Evolutionary conservation across 2,113 vertebrate species (phyloP).

Genomic region (Hippocampus guttulatus): DNA sequence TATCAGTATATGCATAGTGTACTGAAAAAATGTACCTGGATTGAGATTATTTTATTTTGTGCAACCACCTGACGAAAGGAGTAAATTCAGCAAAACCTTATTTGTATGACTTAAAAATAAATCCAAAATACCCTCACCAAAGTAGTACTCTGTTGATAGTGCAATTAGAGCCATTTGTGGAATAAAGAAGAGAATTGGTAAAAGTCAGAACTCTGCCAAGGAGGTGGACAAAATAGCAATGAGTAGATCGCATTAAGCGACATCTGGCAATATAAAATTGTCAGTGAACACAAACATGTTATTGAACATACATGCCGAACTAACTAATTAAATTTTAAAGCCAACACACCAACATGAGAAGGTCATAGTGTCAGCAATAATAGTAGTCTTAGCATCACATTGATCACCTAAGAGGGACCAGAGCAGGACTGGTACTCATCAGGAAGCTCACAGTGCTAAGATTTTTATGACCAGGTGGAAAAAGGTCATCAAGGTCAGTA

Average conservation of each 20-base stretch:
- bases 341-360: not conserved
- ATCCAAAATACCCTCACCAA: not conserved
- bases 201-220: not conserved
- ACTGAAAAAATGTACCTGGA: no score
- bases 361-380: not conserved
- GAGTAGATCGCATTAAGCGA: not conserved
- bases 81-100: no score
- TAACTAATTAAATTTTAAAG: not conserved
- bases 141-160: not conserved
- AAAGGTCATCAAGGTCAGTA: conserved; percentile 46
- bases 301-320: not conserved
- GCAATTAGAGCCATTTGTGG: not conserved
- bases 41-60: no score
- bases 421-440: conserved; percentile 44
- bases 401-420: conserved; percentile 30
- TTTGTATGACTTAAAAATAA: no score
- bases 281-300: not conserved
- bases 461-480: conserved; percentile 53
- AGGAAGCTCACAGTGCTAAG: conserved; percentile 27
- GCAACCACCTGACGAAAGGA: no score
- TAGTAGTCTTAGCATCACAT: conserved; percentile 10
- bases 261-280: not conserved
- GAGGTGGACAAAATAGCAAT: not conserved
- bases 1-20: no score
- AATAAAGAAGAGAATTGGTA: not conserved